Conservation (phyloP, 2,113 vertebrate species). For the Chrysemys picta region DNA sequence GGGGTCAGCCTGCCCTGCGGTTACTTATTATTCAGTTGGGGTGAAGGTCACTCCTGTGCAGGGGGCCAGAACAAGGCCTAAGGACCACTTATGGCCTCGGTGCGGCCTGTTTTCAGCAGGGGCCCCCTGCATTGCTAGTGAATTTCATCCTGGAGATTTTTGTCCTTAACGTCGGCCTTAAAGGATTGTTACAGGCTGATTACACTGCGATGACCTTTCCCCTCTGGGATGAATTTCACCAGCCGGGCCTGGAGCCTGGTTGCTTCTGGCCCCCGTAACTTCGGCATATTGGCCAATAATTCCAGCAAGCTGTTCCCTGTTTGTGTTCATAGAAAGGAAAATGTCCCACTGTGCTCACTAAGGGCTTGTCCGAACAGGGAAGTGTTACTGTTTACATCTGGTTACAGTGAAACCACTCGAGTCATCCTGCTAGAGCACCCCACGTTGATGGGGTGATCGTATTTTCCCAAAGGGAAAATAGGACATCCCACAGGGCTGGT, state of each 20-base stretch:
- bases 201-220: not conserved
- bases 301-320: not conserved
- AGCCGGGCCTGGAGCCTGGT: not conserved
- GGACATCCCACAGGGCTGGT: no score
- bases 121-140: not conserved
- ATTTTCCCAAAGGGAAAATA: no score
- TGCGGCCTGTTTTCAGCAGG: not conserved
- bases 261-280: not conserved
- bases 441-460: no score
- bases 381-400: no score
- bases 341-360: no score
- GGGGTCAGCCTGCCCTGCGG: rapidly evolving
- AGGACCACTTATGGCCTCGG: not conserved
- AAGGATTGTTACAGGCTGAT: not conserved
- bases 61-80: not conserved
- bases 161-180: not conserved
- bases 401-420: no score
- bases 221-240: not conserved
- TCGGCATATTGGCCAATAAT: not conserved
- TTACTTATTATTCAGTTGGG: rapidly evolving
- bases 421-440: no score
- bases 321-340: no score
- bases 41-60: not conserved
- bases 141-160: slow-evolving; percentile 46
- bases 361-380: no score